Conservation (phyloP, 2,797 vertebrate species). For the Bradypodion pumilum region DNA sequence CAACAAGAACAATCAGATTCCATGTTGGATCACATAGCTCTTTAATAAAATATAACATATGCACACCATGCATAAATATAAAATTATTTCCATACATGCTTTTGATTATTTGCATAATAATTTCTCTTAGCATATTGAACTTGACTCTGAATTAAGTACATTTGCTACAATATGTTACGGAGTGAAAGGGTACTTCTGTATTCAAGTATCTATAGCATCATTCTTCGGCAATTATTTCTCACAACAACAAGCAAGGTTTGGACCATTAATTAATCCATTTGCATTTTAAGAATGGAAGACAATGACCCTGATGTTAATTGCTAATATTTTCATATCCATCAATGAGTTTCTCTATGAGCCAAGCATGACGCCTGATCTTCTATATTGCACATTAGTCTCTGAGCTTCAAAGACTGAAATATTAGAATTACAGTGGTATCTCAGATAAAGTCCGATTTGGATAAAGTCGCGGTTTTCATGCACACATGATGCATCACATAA, state of each 20-base stretch:
- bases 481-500: too few relatives aligned
- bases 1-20: neutral
- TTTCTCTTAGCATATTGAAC: slow-evolving; percentile 56
- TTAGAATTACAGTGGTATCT: too few relatives aligned
- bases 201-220: slow-evolving; percentile 62
- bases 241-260: neutral
- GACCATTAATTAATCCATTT: neutral
- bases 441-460: too few relatives aligned
- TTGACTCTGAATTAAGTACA: slow-evolving; percentile 57
- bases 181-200: slow-evolving; percentile 52
- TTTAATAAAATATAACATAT: slow-evolving; percentile 75
- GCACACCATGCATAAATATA: slow-evolving; percentile 73
- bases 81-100: slow-evolving; percentile 72
- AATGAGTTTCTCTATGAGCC: neutral
- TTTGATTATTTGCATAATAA: slow-evolving; percentile 67
- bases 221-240: slow-evolving; percentile 29
- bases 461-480: too few relatives aligned
- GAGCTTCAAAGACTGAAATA: slow-evolving; percentile 17
- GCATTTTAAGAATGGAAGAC: slow-evolving; percentile 35
- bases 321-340: slow-evolving; percentile 15
- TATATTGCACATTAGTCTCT: accelerated
- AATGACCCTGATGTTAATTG: accelerated
- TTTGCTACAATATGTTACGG: slow-evolving; percentile 66
- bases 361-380: neutral
- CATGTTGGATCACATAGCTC: slow-evolving; percentile 43